phyloP scores from a whole-genome alignment of 2,888 invertebrate genomes.

The Meloe dianella region DNA sequence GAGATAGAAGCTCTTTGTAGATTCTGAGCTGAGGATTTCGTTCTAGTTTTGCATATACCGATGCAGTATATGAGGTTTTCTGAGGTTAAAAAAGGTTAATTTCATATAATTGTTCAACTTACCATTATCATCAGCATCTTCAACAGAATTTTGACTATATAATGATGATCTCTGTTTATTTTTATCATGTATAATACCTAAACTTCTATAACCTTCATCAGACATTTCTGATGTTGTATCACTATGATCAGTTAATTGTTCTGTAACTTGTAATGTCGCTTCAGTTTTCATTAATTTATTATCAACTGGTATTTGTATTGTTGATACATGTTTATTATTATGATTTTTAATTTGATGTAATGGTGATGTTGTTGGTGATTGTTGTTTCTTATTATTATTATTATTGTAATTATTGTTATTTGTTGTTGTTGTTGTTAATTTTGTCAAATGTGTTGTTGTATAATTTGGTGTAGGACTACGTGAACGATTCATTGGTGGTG shows the following conservation, averaged over 20 bases:
- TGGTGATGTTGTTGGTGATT: slow-evolving; percentile 38
- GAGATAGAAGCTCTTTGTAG: too few relatives aligned
- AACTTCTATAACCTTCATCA: slow-evolving; percentile 83
- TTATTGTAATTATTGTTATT: slow-evolving; percentile 13
- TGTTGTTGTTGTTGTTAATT: slow-evolving; percentile 47
- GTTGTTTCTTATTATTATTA: slow-evolving; percentile 24
- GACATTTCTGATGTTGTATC: slow-evolving; percentile 86
- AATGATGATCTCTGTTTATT: slow-evolving; percentile 67
- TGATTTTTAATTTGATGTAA: slow-evolving; percentile 29
- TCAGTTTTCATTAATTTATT: slow-evolving; percentile 58
- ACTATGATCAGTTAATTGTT: slow-evolving; percentile 63
- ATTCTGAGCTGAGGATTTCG: too few relatives aligned
- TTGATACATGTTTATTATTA: slow-evolving; percentile 56
- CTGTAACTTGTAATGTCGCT: slow-evolving; percentile 53
- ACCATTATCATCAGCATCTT: slow-evolving; percentile 76
- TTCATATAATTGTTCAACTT: too few relatives aligned
- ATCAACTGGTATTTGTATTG: slow-evolving; percentile 60
- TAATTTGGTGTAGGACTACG: slow-evolving; percentile 64
- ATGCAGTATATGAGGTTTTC: too few relatives aligned
- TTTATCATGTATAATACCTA: slow-evolving; percentile 70
- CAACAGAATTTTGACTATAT: slow-evolving; percentile 74
- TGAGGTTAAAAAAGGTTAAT: too few relatives aligned
- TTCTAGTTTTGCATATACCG: too few relatives aligned
- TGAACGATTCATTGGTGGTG: slow-evolving; percentile 54
- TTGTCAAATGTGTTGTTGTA: slow-evolving; percentile 59